These are phyloP conservation scores for Crocallis elinguaria DNA, from an alignment of 2,888 invertebrate species.

Conservation along the genomic window DNA sequence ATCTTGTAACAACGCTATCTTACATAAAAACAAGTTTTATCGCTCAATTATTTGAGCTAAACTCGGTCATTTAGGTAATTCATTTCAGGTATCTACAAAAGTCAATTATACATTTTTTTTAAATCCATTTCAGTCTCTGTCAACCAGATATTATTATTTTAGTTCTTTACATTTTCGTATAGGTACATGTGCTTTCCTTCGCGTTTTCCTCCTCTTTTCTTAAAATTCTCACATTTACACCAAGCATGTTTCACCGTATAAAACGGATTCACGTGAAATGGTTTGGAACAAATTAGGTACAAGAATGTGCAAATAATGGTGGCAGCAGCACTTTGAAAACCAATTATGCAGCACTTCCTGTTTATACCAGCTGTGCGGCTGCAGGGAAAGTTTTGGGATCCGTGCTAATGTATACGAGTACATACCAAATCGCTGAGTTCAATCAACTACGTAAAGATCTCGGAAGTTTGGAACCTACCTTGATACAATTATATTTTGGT, in stretches of 20 bases:
- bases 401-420: conserved; percentile 39
- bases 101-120: too few species aligned
- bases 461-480: background rate
- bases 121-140: too few species aligned
- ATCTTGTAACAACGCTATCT: too few species aligned
- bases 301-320: conserved; percentile 11
- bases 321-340: conserved; percentile 12
- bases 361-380: conserved; percentile 34
- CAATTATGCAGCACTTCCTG: conserved; percentile 20
- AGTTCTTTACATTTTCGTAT: too few species aligned
- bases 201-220: background rate
- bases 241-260: background rate
- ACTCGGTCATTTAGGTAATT: too few species aligned
- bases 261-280: background rate
- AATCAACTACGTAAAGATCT: conserved; percentile 7
- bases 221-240: background rate
- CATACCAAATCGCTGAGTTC: conserved; percentile 9
- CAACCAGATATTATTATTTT: too few species aligned
- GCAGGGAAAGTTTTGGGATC: conserved; percentile 40
- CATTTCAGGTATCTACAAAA: too few species aligned
- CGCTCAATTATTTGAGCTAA: too few species aligned
- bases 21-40: too few species aligned
- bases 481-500: background rate
- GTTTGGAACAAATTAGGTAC: background rate
- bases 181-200: background rate